Conservation (phyloP, 2,888 invertebrate species). For the Orthosia gracilis region DNA sequence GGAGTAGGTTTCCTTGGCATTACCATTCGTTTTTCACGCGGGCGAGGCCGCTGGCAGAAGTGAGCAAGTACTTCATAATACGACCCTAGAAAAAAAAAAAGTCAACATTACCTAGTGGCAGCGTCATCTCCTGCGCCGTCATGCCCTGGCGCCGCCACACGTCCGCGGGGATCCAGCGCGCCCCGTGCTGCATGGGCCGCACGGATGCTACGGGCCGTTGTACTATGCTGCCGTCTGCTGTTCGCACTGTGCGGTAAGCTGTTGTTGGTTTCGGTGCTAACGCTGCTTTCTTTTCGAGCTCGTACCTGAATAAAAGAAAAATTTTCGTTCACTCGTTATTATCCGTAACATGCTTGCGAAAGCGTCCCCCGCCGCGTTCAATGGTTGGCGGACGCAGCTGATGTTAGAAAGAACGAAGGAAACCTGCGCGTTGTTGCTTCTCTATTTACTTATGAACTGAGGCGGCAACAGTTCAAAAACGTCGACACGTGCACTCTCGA, state of each 20-base stretch:
- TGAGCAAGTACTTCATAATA: not conserved
- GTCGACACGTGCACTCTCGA: too few species aligned
- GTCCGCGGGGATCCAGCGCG: conserved; percentile 96
- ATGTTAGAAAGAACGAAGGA: too few species aligned
- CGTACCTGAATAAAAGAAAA: conserved; percentile 92
- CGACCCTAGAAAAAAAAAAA: not conserved
- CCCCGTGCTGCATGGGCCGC: conserved; percentile 95
- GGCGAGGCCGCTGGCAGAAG: too few species aligned
- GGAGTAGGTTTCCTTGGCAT: too few species aligned
- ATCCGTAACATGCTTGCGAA: too few species aligned
- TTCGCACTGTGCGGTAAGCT: conserved; percentile 92
- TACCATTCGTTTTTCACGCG: too few species aligned
- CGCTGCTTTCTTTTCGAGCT: conserved; percentile 97
- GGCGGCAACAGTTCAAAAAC: too few species aligned
- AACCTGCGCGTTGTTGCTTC: too few species aligned
- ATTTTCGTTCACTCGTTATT: too few species aligned
- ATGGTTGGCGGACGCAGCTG: too few species aligned
- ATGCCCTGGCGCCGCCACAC: conserved; percentile 98
- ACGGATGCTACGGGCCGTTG: conserved; percentile 93
- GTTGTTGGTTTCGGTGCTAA: conserved; percentile 91
- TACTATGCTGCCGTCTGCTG: conserved; percentile 92
- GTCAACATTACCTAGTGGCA: conserved; percentile 94
- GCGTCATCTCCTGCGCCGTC: conserved; percentile 98
- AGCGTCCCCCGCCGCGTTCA: too few species aligned
- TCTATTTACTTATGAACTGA: too few species aligned